Conservation (phyloP, 2,888 invertebrate species). For the Anaspis maculata region DNA sequence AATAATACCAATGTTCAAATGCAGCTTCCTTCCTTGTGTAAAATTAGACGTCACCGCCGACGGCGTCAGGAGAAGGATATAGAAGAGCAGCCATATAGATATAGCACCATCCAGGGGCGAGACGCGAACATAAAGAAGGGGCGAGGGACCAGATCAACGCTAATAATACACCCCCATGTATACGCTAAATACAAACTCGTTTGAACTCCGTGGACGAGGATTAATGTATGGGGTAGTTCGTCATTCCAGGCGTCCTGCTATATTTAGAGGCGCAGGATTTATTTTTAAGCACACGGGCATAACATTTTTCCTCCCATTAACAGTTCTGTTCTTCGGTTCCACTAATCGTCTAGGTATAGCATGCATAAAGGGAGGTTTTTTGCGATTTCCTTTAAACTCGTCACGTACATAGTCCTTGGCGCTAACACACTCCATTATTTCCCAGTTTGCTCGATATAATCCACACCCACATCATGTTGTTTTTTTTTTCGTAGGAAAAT, state of each 20-base stretch:
- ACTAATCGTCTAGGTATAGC: too few species aligned
- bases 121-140: too few species aligned
- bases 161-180: slow-evolving; percentile 26
- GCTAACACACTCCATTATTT: too few species aligned
- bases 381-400: too few species aligned
- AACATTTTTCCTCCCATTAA: slow-evolving; percentile 1
- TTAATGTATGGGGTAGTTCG: slow-evolving; percentile 16
- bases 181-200: too few species aligned
- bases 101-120: slow-evolving; percentile 23
- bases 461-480: too few species aligned
- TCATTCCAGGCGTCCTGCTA: slow-evolving; percentile 4
- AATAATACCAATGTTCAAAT: slow-evolving; percentile 32
- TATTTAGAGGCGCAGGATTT: slow-evolving; percentile 10
- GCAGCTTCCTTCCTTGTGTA: slow-evolving; percentile 34
- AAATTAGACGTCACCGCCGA: slow-evolving; percentile 34
- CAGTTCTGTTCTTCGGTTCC: not conserved
- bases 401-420: too few species aligned
- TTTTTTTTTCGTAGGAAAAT: too few species aligned
- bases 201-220: slow-evolving; percentile 15
- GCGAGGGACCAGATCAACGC: slow-evolving; percentile 24
- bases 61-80: too few species aligned
- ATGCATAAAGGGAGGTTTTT: too few species aligned
- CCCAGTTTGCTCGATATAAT: too few species aligned
- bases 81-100: too few species aligned
- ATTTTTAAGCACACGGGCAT: slow-evolving; percentile 8